Base-by-base conservation (phyloP, 2,888 invertebrate species). In the Bursaphelenchus okinawaensis region DNA sequence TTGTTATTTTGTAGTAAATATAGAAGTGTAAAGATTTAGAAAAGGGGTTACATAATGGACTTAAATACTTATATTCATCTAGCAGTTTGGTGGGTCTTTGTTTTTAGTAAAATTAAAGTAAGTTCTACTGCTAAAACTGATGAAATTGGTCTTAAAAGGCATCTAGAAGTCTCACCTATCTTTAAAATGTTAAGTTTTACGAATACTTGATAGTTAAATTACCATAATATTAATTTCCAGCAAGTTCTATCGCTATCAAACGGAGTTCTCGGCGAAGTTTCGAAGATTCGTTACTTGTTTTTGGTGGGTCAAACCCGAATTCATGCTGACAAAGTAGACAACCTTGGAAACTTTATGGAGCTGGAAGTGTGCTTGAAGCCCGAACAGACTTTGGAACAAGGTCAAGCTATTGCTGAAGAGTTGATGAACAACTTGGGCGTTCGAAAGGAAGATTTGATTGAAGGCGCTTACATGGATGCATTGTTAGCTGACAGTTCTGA, bases 261-360 rank as follows among this genome's bases (percentile, higher is more conserved):
- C 68, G 93, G 92, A 0, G 80, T 87, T 0, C 84, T 87, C 66
- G 92, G 91, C 0, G 84, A 87, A 22, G 89, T 95, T 6, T 70
- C 68, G 62, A 95, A 95, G 83, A 86, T 85, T 0, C 87, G 95
- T 6, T 86, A 87, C 69, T 85, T 95, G 6, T 92, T 88, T 80
- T 85, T 93, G 83, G 87, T 90, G 3, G 90, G 87, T 0, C 90
- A 91, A 81, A 92, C 92, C 0, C 86, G 94, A 68, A 87, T 96
- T 26, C 95, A 95, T 83, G 67, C 79, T 51, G 95, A 96, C 84
- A 84, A 87, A 62, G 94, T 96, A 0, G 86, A 89, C 73, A 87
- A 85, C 9, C 86, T 93, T 0, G 93, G 92, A 1, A 82, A 88
- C 79, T 92, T 89, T 82, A 88, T 92, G 87, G 55, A 27, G 58